Evolutionary conservation across 2,888 invertebrate species (phyloP), one percentile per base, ranked within the genome.

Genomic region (Machimus rusticus): DNA sequence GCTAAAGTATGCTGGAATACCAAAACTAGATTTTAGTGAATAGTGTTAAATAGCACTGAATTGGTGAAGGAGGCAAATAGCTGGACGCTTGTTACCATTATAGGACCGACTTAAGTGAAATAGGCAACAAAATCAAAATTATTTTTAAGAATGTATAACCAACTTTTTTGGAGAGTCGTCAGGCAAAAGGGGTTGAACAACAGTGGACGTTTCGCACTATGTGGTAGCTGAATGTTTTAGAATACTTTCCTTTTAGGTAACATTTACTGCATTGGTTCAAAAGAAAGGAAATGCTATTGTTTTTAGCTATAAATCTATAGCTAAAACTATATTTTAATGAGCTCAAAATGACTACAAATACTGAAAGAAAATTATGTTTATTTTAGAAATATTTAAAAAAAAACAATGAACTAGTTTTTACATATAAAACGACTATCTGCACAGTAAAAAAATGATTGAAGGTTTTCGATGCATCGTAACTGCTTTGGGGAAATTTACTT

Each of bases 41-140:
- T 37, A 34, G 19, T 16, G 23, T 66, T 23, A 66, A 23, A 66
- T 66, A 14, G 66, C 66, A 66, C 66, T 66, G 57, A 23, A 57
- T 57, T 66, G 66, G 28, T 66, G 66, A 4, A 66, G 28, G 66
- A 66, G 66, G 66, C 66, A 9, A 51, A 28, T 23, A 23, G 28
- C 19, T 66, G 66, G 66, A 66, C 19, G 66, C 66, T 66, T 66
- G 28, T 66, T 66, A 28, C 66, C 12, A 66, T 66, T 66, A 66
- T n/a, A n/a, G 1, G 12, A 23, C 66, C 23, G n/a, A 51, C 5
- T n/a, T 51, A 51, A 51, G 19, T 51, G n/a, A 51, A 31, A 34
- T 34, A 81, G 81, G 82, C 57, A 82, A 14, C 37, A 57, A 66
- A 82, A 82, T 82, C 82, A 82, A 82, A 82, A 82, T 82, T 82